Conservation (phyloP, 2,797 vertebrate species). For the Darevskia nairensis region DNA sequence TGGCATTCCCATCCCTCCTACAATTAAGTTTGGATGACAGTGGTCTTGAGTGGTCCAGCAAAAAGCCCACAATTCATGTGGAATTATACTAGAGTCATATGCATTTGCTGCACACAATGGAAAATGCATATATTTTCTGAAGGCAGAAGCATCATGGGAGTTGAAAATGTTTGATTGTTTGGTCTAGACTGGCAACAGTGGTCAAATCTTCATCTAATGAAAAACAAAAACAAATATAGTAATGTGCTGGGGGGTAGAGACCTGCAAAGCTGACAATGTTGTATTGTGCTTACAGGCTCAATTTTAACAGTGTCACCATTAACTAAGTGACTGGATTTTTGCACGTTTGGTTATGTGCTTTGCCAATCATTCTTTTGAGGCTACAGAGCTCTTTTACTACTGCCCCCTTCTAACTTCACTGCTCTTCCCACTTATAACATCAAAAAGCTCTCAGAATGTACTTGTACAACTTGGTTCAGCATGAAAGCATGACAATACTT, state of each 20-base stretch:
- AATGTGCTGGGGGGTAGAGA: no score
- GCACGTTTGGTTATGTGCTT: not conserved
- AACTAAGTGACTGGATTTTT: not conserved
- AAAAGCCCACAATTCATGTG: not conserved
- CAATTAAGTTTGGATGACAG: constrained; percentile 41
- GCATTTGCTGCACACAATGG: not conserved
- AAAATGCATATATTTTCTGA: not conserved
- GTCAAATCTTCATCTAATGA: no score
- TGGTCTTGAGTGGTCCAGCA: constrained; percentile 7
- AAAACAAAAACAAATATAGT: no score
- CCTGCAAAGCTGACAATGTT: no score
- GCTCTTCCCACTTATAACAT: constrained; percentile 19
- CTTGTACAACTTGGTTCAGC: constrained; percentile 17
- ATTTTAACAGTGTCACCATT: not conserved
- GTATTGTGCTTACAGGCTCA: no score
- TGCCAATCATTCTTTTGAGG: constrained; percentile 59
- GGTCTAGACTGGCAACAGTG: no score
- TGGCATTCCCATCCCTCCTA: constrained; percentile 14
- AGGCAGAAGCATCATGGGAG: not conserved
- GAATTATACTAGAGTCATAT: not conserved
- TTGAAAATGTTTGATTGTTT: no score
- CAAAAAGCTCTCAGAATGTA: constrained; percentile 14
- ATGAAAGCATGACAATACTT: not conserved
- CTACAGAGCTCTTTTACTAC: not conserved
- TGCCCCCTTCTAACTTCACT: constrained; percentile 19